Base-by-base conservation (phyloP, 2,888 invertebrate species). In the Fragum whitleyi region DNA sequence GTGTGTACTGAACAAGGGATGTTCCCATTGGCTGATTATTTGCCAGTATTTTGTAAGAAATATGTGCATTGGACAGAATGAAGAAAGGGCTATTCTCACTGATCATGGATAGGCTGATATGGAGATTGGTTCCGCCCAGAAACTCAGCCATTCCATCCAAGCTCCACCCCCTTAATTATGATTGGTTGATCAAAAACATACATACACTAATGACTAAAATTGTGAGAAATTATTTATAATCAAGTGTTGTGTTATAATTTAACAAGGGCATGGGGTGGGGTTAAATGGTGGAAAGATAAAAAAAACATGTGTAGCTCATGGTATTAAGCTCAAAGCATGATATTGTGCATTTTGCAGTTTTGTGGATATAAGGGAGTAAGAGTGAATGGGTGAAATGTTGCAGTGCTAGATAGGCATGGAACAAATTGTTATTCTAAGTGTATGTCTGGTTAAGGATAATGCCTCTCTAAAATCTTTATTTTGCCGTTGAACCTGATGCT, bases 181-280 rank as follows among this genome's bases (percentile, higher is more conserved):
- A 32, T 61, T 61, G 61, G 61, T 32, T 61, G 32, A 61, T 57
- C 26, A 57, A 57, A n/a, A 28, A 28, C 57, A 14, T 57, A 57
- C 57, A 28, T 23, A 57, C 16, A 28, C 57, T 26, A 57, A 57
- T 57, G 16, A 26, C 21, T 26, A 26, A 26, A 23, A 28, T 57
- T 57, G 57, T 57, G 57, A 23, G 7, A 57, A 57, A 57, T 14
- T 14, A 57, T 28, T 23, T 57, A 28, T 57, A 21, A 57, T 57
- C 26, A 21, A 23, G 57, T 57, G 57, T 57, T 57, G 57, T 57
- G 57, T 7, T 19, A 14, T 3, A 47, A 5, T 36, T 2, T 47
- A 3, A 19, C 14, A 47, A 47, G 47, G 47, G 47, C 47, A 47
- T 14, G n/a, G 14, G 47, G 47, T 19, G 47, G 47, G n/a, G n/a